Percentiles rank a stretch among this genome's conserved stretches.
These are phyloP conservation scores for Macrotus californicus DNA, from an alignment of 2,113 vertebrate species.

Conservation along the genomic window DNA sequence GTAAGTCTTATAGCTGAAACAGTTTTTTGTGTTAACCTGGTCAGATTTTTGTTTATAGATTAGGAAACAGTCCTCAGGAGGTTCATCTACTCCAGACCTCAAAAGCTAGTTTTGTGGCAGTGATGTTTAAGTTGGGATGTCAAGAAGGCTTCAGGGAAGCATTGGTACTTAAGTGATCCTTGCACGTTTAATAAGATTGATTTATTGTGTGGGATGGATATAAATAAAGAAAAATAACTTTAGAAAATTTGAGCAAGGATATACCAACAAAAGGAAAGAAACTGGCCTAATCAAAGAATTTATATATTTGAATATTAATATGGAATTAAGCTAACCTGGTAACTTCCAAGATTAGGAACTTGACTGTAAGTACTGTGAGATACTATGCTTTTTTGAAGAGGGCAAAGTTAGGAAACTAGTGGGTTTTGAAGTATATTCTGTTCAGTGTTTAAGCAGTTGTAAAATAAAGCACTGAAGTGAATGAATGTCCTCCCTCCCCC, in stretches of 20 bases:
- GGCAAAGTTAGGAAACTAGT: background rate
- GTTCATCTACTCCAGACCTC: background rate
- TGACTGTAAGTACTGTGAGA: background rate
- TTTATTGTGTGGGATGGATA: background rate
- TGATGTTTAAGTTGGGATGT: background rate
- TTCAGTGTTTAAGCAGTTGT: background rate
- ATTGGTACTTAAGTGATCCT: background rate
- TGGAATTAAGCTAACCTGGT: background rate
- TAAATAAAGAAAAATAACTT: background rate
- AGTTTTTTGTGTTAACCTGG: slow-evolving; percentile 18
- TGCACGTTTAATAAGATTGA: background rate
- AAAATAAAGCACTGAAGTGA: background rate
- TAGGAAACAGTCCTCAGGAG: background rate
- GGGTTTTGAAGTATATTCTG: background rate
- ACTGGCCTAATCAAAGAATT: background rate
- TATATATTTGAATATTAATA: background rate
- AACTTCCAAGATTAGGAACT: background rate
- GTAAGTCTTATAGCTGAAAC: background rate
- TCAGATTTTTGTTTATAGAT: background rate
- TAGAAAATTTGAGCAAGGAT: background rate
- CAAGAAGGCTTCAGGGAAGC: background rate
- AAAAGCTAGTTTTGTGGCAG: background rate
- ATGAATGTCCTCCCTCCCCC: no score
- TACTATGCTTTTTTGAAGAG: background rate
- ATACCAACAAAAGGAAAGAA: background rate